Evolutionary conservation across 2,797 vertebrate genomes (phyloP).

Genomic region (Phrynocephalus guinanensis): DNA sequence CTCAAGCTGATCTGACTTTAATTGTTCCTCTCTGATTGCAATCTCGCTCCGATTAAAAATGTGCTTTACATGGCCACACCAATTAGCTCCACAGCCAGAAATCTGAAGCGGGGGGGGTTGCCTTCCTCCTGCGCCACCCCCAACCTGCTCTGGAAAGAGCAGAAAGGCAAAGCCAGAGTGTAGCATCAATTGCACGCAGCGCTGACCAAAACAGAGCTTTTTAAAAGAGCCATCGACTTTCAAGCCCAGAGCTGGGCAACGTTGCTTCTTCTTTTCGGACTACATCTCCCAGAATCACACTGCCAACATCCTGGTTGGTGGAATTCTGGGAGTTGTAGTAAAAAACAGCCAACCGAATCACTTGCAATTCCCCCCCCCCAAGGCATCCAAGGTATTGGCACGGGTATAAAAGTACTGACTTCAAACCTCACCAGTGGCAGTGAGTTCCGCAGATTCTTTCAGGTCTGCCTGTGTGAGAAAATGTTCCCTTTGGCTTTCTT

Average conservation of each 20-base stretch:
- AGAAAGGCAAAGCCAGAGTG: neutral
- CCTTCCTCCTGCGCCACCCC: constrained; percentile 34
- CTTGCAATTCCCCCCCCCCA: no score
- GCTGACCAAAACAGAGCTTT: constrained; percentile 34
- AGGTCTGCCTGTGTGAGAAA: no score
- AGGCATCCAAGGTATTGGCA: no score
- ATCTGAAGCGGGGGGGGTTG: constrained; percentile 29
- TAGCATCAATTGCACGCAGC: constrained; percentile 40
- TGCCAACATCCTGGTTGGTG: no score
- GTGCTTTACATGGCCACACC: constrained; percentile 15
- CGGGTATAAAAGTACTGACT: no score
- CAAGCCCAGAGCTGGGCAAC: neutral
- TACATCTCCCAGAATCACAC: no score
- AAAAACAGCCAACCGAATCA: no score
- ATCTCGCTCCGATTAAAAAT: constrained; percentile 68
- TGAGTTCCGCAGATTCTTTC: no score
- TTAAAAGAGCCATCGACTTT: constrained; percentile 33
- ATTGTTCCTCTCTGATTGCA: constrained; percentile 49
- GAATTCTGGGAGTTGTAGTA: no score
- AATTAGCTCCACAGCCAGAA: constrained; percentile 45
- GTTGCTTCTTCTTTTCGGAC: no score
- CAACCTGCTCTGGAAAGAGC: neutral
- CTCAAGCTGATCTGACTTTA: constrained; percentile 31
- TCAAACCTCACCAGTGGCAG: no score
- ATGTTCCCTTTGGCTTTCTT: no score